Percentiles rank a stretch among this genome's conserved stretches.
phyloP scores from a whole-genome alignment of 2,888 invertebrate genomes.

The Philaethria dido region DNA sequence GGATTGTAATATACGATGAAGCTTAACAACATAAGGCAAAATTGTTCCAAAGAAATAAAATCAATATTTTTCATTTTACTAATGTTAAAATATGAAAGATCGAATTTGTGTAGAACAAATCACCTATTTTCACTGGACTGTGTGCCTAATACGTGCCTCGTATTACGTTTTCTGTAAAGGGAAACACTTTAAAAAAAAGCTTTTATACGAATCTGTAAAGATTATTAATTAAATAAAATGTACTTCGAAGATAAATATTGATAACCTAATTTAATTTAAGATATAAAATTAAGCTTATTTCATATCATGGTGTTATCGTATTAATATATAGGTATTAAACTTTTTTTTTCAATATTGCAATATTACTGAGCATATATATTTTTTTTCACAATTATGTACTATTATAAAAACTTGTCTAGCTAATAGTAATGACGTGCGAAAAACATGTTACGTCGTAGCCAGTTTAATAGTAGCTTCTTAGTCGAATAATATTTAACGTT shows the following conservation, averaged over 20 bases:
- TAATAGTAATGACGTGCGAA: neutral
- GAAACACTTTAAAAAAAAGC: neutral
- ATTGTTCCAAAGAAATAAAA: no score
- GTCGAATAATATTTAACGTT: neutral
- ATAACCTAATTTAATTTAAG: neutral
- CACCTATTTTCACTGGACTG: neutral
- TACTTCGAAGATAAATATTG: neutral
- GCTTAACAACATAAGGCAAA: no score
- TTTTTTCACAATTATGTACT: slow-evolving; percentile 1
- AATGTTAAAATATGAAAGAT: neutral
- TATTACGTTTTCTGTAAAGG: neutral
- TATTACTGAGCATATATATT: slow-evolving; percentile 21
- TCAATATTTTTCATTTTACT: neutral
- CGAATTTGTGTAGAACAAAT: neutral
- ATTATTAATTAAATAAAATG: neutral
- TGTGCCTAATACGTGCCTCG: no score
- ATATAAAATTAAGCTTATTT: slow-evolving; percentile 8
- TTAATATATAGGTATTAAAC: neutral
- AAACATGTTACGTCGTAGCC: slow-evolving; percentile 8
- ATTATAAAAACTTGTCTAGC: slow-evolving; percentile 12
- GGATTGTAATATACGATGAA: no score
- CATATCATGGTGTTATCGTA: neutral
- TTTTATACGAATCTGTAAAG: neutral
- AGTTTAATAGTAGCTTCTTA: neutral
- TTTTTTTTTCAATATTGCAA: neutral